Percentiles rank a stretch among this genome's conserved stretches.
Evolutionary conservation across 2,888 invertebrate genomes (phyloP).

Genomic region (Euplexia lucipara): DNA sequence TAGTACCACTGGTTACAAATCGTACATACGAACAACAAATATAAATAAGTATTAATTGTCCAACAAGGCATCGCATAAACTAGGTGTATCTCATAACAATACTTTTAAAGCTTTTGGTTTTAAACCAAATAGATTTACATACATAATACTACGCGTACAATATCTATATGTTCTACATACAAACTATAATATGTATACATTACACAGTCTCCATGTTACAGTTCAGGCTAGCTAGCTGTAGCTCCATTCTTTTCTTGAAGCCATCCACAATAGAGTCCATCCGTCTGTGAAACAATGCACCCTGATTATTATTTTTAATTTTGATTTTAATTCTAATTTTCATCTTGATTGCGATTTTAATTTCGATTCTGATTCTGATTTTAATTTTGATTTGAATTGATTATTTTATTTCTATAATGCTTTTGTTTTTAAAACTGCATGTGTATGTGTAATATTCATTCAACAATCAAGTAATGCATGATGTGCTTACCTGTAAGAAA

Average conservation of each 20-base stretch:
- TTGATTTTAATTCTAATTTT: no score
- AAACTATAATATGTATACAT: slow-evolving; percentile 62
- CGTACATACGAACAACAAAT: neutral
- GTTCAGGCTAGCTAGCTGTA: slow-evolving; percentile 93
- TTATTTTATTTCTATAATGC: no score
- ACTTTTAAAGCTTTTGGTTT: slow-evolving; percentile 62
- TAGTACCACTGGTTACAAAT: neutral
- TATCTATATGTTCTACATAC: slow-evolving; percentile 18
- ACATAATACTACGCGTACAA: slow-evolving; percentile 26
- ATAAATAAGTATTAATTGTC: neutral
- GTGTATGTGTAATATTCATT: no score
- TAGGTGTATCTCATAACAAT: slow-evolving; percentile 37
- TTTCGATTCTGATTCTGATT: no score
- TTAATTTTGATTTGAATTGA: no score
- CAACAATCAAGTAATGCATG: no score
- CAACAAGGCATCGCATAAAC: neutral
- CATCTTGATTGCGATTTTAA: no score
- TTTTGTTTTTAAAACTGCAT: no score
- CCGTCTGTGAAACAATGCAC: slow-evolving; percentile 86
- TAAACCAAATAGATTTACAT: slow-evolving; percentile 38
- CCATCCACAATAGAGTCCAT: slow-evolving; percentile 92
- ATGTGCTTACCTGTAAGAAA: no score
- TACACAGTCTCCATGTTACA: slow-evolving; percentile 86
- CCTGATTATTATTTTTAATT: no score
- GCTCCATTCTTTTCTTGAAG: slow-evolving; percentile 92